Evolutionary conservation across 2,113 vertebrate genomes (phyloP).

Genomic region (Pimephales promelas): DNA sequence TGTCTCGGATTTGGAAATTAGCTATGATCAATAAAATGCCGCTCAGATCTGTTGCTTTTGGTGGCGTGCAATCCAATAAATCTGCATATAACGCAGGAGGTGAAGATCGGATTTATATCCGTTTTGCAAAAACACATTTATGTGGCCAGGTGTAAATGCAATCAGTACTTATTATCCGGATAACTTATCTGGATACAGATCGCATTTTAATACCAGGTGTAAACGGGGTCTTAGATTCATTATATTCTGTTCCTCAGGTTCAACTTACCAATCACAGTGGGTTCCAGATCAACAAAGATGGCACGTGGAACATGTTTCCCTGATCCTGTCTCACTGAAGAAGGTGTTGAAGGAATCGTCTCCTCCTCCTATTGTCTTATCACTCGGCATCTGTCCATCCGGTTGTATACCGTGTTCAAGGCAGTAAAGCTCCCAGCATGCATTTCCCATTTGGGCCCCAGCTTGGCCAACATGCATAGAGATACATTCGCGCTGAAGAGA

Average conservation of each 20-base stretch:
- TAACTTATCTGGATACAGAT: too few relatives aligned
- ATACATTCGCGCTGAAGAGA: slow-evolving; percentile 76
- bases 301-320: slow-evolving; percentile 84
- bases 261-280: slow-evolving; percentile 81
- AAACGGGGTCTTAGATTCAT: too few relatives aligned
- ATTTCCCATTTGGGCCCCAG: slow-evolving; percentile 90
- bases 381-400: slow-evolving; percentile 80
- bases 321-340: slow-evolving; percentile 79
- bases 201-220: too few relatives aligned
- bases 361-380: slow-evolving; percentile 78
- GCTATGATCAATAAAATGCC: too few relatives aligned
- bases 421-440: slow-evolving; percentile 90
- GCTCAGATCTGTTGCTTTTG: too few relatives aligned
- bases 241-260: neutral
- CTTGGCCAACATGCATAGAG: slow-evolving; percentile 86
- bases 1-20: too few relatives aligned
- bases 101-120: too few relatives aligned
- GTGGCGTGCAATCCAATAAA: too few relatives aligned
- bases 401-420: slow-evolving; percentile 78
- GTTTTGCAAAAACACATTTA: too few relatives aligned
- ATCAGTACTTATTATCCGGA: too few relatives aligned
- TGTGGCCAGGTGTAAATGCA: too few relatives aligned
- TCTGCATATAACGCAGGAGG: too few relatives aligned
- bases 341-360: slow-evolving; percentile 80
- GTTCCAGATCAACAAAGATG: slow-evolving; percentile 86